A percentile compares a stretch with the other conserved stretches of the same genome.
Conservation (phyloP, 2,888 invertebrate genomes). For the Thumatha senex region DNA sequence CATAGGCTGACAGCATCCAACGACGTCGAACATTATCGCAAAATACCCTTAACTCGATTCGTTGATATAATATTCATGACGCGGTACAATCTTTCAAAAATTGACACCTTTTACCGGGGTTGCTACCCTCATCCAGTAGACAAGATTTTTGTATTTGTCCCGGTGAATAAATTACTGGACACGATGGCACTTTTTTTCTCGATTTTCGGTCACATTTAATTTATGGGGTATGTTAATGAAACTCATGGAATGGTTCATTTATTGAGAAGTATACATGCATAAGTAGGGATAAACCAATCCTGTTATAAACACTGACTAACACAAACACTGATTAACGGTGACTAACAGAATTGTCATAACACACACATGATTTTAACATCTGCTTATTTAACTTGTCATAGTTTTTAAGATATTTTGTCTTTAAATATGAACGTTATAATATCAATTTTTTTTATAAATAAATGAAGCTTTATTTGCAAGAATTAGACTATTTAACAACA, state of each 20-base stretch:
- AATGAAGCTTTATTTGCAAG: no score
- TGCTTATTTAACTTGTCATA: no score
- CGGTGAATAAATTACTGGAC: constrained; percentile 78
- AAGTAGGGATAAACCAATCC: not conserved
- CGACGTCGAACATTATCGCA: constrained; percentile 76
- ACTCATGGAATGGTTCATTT: constrained; percentile 29
- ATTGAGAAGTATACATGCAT: constrained; percentile 19
- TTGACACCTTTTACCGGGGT: constrained; percentile 78
- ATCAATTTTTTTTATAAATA: no score
- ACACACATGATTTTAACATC: no score
- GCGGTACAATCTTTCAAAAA: constrained; percentile 82
- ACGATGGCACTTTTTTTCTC: constrained; percentile 48
- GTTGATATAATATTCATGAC: constrained; percentile 83
- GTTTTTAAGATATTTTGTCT: no score
- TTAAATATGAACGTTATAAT: no score
- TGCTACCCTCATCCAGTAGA: constrained; percentile 58
- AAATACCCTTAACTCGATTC: constrained; percentile 82
- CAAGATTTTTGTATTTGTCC: constrained; percentile 77
- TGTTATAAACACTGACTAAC: no score
- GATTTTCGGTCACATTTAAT: constrained; percentile 56
- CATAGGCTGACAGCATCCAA: constrained; percentile 79
- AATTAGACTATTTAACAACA: no score
- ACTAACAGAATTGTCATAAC: no score
- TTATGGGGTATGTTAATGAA: constrained; percentile 47
- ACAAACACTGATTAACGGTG: no score